Evolutionary conservation across 2,888 invertebrate species (phyloP), one percentile per base, ranked within the genome.

Genomic region (Leptinotarsa haldemani): DNA sequence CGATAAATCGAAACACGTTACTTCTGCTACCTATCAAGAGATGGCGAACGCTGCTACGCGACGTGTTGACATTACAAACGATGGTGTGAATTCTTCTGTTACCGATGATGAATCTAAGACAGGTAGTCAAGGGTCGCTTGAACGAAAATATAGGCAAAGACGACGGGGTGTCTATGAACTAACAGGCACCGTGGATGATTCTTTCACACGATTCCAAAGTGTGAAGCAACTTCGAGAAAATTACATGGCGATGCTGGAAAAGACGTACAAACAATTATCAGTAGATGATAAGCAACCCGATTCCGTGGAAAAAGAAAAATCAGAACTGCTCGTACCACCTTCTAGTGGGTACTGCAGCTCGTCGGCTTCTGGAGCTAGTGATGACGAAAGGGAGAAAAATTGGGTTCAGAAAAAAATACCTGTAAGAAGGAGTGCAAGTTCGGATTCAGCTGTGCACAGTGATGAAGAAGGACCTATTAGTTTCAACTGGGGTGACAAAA

Each of bases 361-460:
- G 12, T 80, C 84, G 4, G 83, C 84, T 22, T 86, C 86, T 5
- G 86, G 84, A 1, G 84, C 83, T 22, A 87, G 87, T 74, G 87
- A 87, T 70, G 87, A 87, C 68, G 87, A 87, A 74, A 80, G 80
- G 9, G 86, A 84, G 18, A 68, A 80, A 71, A 30, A 40, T 67
- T 81, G 80, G 80, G 75, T 64, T 13, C 71, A 77, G 61, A 79
- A 82, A 64, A 74, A 74, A n/a, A 73, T 78, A 69, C n/a, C 56
- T 1, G 88, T 89, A 66, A 84, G 86, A 25, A 77, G 82, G 65
- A 88, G 89, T 81, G 89, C 87, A 69, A 89, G 89, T 81, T 88
- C 89, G 2, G 90, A 90, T 82, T 90, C 89, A 50, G 90, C 90
- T 2, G 88, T 88, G 56, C 87, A 89, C 66, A 89, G 89, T 79